Base-by-base conservation (phyloP, 2,888 invertebrate genomes). In the Flexamia atlantica region DNA sequence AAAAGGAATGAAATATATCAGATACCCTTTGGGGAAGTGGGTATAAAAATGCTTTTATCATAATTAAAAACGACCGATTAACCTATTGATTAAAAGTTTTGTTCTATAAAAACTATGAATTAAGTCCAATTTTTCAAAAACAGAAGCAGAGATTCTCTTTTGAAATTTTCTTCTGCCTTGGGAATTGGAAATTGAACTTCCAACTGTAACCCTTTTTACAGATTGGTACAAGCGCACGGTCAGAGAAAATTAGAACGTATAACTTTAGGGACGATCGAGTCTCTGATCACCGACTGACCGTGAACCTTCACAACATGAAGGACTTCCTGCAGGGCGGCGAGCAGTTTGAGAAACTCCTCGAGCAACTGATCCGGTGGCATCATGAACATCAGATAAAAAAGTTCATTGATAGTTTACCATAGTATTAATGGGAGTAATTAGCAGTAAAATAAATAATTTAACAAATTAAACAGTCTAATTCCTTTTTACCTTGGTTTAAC, bases 161-260 rank as follows among this genome's bases (percentile, higher is more conserved):
- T n/a, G n/a, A n/a, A n/a, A n/a, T n/a, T n/a, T n/a, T n/a, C n/a
- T n/a, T n/a, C n/a, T n/a, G n/a, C n/a, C n/a, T n/a, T n/a, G n/a
- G n/a, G n/a, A n/a, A n/a, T n/a, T n/a, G n/a, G n/a, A n/a, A n/a
- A n/a, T n/a, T n/a, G n/a, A n/a, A n/a, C n/a, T n/a, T n/a, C n/a
- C n/a, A n/a, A n/a, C n/a, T n/a, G n/a, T n/a, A n/a, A n/a, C n/a
- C n/a, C n/a, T 36, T 46, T 46, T 53, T 53, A n/a, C 92, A 96
- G 92, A 91, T 95, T 87, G 96, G 96, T 2, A 93, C 94, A 9
- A 94, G 94, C 85, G 94, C 94, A 86, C 93, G 99, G 84, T 98
- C 98, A 89, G 99, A 99, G 89, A 99, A 99, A 91, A 97, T 99
- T 85, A 93, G 99, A 81, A 99, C 99, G 0, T 99, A 98, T 91